A percentile compares a stretch with the other conserved stretches of the same genome.
Conservation (phyloP, 1,140 invertebrate species). For the Polypedilum pembai region DNA sequence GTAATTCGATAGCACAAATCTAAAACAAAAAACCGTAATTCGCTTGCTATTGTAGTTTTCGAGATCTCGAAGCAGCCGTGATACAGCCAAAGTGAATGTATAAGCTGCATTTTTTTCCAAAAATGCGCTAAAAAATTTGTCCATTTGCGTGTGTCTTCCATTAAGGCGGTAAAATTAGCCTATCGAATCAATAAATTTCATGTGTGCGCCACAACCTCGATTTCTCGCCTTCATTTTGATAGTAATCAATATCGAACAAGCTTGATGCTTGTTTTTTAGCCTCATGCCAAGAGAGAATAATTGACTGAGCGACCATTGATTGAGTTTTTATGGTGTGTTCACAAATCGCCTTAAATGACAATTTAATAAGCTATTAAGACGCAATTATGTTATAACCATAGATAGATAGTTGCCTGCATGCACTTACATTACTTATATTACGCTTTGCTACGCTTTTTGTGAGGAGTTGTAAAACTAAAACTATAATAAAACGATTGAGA, state of each 20-base stretch:
- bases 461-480: too few relatives aligned
- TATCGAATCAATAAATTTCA: not conserved
- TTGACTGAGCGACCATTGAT: not conserved
- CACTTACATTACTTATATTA: not conserved
- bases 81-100: too few relatives aligned
- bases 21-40: too few relatives aligned
- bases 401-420: not conserved
- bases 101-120: too few relatives aligned
- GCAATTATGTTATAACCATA: not conserved
- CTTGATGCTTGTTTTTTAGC: not conserved
- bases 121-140: not conserved
- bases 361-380: constrained; percentile 19
- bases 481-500: too few relatives aligned
- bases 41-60: too few relatives aligned
- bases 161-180: not conserved
- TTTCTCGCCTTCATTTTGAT: constrained; percentile 10
- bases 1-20: too few relatives aligned
- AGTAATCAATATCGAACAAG: constrained; percentile 2
- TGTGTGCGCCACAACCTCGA: not conserved
- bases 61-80: too few relatives aligned
- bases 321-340: constrained; percentile 14
- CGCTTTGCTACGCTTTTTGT: too few relatives aligned
- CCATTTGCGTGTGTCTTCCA: not conserved
- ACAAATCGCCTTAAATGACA: constrained; percentile 17
- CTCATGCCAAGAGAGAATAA: not conserved